Evolutionary conservation across 2,888 invertebrate species (phyloP).

Genomic region (Erynnis tages): DNA sequence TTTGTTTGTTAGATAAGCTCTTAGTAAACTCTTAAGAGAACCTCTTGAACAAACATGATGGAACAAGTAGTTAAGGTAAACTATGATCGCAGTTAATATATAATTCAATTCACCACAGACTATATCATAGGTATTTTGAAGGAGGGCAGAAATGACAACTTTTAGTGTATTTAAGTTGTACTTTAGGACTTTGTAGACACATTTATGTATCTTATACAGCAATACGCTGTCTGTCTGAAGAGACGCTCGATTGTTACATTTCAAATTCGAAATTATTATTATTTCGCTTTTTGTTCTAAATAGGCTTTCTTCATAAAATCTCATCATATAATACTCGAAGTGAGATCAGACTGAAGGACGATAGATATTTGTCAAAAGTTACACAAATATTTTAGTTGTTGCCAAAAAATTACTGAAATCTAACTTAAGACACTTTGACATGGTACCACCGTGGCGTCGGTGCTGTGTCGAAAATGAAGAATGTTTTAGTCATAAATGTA

Average conservation of each 20-base stretch:
- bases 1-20: slow-evolving; percentile 4
- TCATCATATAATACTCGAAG: slow-evolving; percentile 7
- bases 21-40: slow-evolving; percentile 2
- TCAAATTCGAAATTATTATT: slow-evolving; percentile 9
- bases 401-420: slow-evolving; percentile 56
- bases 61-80: slow-evolving; percentile 4
- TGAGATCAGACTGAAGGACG: slow-evolving; percentile 14
- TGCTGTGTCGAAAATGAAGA: slow-evolving; percentile 65
- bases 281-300: neutral
- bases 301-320: slow-evolving; percentile 2
- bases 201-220: neutral
- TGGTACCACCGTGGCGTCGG: slow-evolving; percentile 56
- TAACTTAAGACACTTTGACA: slow-evolving; percentile 59
- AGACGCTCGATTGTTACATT: slow-evolving; percentile 53
- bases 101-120: neutral
- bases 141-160: slow-evolving; percentile 14
- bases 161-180: slow-evolving; percentile 1
- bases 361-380: slow-evolving; percentile 39
- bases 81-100: neutral
- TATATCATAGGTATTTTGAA: slow-evolving; percentile 14
- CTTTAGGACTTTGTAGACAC: neutral
- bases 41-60: neutral
- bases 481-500: slow-evolving; percentile 64
- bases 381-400: slow-evolving; percentile 45
- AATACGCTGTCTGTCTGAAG: slow-evolving; percentile 54